Conservation (phyloP, 2,888 invertebrate species). For the Temnothorax rugatulus region DNA sequence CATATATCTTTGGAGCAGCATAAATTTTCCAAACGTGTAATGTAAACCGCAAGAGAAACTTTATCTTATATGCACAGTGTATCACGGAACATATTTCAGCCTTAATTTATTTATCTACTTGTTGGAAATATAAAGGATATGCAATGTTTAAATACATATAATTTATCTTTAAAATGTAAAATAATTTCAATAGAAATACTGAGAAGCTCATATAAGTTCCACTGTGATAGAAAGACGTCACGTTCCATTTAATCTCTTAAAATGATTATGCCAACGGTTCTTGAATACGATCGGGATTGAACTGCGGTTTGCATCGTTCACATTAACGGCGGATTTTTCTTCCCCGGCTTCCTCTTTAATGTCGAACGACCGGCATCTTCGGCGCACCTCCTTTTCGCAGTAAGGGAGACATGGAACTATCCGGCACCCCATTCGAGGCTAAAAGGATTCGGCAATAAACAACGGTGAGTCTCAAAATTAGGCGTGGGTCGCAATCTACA, state of each 20-base stretch:
- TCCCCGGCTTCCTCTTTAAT: constrained; percentile 40
- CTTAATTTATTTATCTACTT: neutral
- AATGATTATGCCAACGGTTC: constrained; percentile 48
- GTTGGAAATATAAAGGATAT: neutral
- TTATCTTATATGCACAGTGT: neutral
- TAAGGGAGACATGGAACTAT: constrained; percentile 36
- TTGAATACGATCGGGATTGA: constrained; percentile 19
- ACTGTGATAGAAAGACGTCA: neutral
- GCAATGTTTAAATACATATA: neutral
- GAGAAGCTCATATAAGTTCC: neutral
- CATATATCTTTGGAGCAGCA: neutral
- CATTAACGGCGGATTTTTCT: constrained; percentile 63
- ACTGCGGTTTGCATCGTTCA: constrained; percentile 44
- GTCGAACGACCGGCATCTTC: constrained; percentile 41
- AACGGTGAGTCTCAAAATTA: constrained; percentile 83
- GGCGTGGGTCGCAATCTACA: constrained; percentile 79
- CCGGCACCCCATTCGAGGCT: constrained; percentile 75
- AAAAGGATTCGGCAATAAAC: constrained; percentile 86
- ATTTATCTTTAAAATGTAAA: neutral
- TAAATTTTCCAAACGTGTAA: neutral
- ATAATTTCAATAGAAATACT: neutral
- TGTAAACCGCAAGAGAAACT: neutral
- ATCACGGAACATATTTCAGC: neutral
- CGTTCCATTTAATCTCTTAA: constrained; percentile 37
- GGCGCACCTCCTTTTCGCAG: constrained; percentile 51